phyloP scores from a whole-genome alignment of 2,113 vertebrate species.

The Ceratotherium simum region DNA sequence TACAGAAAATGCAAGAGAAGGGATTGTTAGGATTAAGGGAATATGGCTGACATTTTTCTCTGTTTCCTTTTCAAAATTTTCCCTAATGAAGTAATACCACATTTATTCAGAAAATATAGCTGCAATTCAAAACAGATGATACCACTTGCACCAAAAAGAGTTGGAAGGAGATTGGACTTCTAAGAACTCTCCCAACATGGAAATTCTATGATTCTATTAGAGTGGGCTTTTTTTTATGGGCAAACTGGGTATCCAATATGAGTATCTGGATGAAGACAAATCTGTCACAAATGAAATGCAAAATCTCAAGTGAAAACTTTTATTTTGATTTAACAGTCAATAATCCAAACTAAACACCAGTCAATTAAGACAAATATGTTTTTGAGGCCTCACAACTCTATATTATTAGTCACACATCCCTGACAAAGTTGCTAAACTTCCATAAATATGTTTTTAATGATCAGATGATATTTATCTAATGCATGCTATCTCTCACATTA shows the following conservation, averaged over 20 bases:
- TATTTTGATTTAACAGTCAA: slow-evolving; percentile 82
- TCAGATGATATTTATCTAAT: slow-evolving; percentile 85
- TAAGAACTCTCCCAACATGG: slow-evolving; percentile 24
- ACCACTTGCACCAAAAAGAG: background rate
- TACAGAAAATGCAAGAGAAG: slow-evolving; percentile 1
- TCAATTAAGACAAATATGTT: slow-evolving; percentile 84
- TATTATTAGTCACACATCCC: slow-evolving; percentile 87
- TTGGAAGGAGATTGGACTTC: slow-evolving; percentile 42
- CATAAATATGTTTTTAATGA: slow-evolving; percentile 90
- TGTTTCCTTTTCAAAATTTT: slow-evolving; percentile 49
- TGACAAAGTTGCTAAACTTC: slow-evolving; percentile 84
- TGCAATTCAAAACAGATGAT: slow-evolving; percentile 66
- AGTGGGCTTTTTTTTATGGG: slow-evolving; percentile 51
- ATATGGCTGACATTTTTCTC: background rate
- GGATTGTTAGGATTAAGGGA: background rate
- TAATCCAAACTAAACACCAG: slow-evolving; percentile 82
- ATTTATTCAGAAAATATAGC: slow-evolving; percentile 62
- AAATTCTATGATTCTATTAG: slow-evolving; percentile 57
- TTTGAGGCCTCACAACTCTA: slow-evolving; percentile 68
- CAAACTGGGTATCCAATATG: slow-evolving; percentile 38
- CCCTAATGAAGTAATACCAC: background rate
- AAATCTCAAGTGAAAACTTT: slow-evolving; percentile 80
- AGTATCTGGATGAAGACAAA: slow-evolving; percentile 67
- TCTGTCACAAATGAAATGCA: slow-evolving; percentile 70
- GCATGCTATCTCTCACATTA: slow-evolving; percentile 81